phyloP scores from a whole-genome alignment of 2,113 vertebrate genomes.

The Serinus canaria region DNA sequence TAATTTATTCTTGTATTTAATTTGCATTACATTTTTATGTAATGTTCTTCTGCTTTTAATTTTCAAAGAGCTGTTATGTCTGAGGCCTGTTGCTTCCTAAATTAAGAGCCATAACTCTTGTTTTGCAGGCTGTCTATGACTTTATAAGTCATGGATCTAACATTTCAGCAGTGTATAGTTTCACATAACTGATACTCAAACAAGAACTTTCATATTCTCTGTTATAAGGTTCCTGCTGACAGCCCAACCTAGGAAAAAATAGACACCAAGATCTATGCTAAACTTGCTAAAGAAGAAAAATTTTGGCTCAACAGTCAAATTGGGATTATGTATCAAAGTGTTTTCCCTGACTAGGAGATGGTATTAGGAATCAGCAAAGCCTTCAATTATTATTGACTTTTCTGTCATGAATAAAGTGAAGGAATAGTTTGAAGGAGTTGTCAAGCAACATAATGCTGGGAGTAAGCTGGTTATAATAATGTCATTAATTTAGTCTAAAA shows the following conservation, averaged over 20 bases:
- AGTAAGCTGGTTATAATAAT: slow-evolving; percentile 40
- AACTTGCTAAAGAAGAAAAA: slow-evolving; percentile 9
- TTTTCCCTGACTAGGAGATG: neutral
- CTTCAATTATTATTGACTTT: slow-evolving; percentile 47
- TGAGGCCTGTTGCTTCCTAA: slow-evolving; percentile 9
- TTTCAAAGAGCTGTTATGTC: neutral
- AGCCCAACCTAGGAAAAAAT: neutral
- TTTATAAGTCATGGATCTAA: neutral
- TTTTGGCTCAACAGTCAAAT: neutral
- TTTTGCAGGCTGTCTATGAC: neutral
- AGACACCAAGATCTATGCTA: neutral
- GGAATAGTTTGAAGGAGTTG: slow-evolving; percentile 37
- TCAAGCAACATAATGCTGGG: slow-evolving; percentile 28
- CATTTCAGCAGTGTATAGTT: neutral
- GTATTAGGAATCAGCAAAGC: slow-evolving; percentile 19
- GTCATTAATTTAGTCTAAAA: slow-evolving; percentile 30
- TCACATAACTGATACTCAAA: neutral
- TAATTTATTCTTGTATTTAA: neutral
- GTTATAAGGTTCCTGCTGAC: slow-evolving; percentile 9
- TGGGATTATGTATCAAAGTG: neutral
- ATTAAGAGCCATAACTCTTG: neutral
- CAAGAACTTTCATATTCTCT: neutral
- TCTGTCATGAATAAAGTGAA: neutral
- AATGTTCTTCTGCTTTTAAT: neutral
- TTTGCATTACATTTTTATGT: neutral